Base-by-base conservation (phyloP, 2,888 invertebrate genomes). In the Panopea generosa region DNA sequence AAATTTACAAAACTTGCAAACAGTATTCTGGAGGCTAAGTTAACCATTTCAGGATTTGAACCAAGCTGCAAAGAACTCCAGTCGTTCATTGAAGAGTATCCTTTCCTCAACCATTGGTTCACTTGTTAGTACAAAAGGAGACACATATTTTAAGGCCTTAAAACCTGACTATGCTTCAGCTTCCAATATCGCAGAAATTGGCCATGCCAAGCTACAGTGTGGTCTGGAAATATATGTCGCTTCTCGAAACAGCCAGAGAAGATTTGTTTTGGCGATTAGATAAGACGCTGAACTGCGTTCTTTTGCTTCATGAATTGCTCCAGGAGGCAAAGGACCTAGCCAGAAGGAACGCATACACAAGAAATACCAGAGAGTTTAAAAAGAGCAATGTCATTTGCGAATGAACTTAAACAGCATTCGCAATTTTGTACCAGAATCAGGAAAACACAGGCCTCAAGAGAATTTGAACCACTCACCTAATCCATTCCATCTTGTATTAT, bases 81-180 rank as follows among this genome's bases (percentile, higher is more conserved):
- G 6, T 20, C 9, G 2, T 57, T 57, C 16, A 20, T 57, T 7
- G 7, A 2, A 22, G 22, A 57, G n/a, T 20, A 57, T 20, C 26
- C 16, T 7, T 4, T 27, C 7, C 18, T 66, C 6, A 18, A 27
- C 11, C 14, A 40, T 24, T 66, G 66, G 66, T 33, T 57, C 4
- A 49, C 6, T 16, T 66, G 66, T 56, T 66, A 49, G 66, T 33
- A 66, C 26, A 24, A 57, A 16, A 16, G 66, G 2, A 9, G 57
- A 50, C 49, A 6, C 66, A 66, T 24, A 57, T 66, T 24, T 57
- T 66, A 27, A 24, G 26, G 66, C 66, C 6, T 66, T 57, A 24
- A 45, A 57, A 57, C 47, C 45, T 38, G 2, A 7, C 9, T 27
- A 2, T 16, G 57, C 66, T 9, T 57, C 66, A 16, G 2, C 47